Conservation (phyloP, 2,888 invertebrate genomes). For the Drosophila macrospina region DNA sequence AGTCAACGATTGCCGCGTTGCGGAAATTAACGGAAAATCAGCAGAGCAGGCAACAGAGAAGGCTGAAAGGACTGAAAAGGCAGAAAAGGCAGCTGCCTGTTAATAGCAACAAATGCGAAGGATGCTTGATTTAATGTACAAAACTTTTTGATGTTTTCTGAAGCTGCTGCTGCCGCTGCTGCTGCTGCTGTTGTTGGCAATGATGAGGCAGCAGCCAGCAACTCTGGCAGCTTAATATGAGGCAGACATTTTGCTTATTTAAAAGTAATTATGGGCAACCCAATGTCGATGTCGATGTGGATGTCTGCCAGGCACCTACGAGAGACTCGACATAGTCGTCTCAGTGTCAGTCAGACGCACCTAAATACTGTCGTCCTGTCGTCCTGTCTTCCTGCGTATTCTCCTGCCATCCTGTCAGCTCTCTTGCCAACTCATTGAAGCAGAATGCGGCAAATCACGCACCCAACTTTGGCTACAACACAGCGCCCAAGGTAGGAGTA, state of each 20-base stretch:
- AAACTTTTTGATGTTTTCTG: conserved; percentile 75
- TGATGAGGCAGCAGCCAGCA: conserved; percentile 1
- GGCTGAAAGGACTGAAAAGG: not conserved
- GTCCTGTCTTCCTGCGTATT: not conserved
- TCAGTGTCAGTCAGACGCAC: conserved; percentile 14
- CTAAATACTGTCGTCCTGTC: conserved; percentile 26
- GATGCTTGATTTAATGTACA: conserved; percentile 79
- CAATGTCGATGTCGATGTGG: no score
- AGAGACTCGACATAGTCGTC: conserved; percentile 16
- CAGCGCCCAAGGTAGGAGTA: not conserved
- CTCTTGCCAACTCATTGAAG: conserved; percentile 71
- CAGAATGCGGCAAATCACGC: conserved; percentile 78
- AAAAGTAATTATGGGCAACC: conserved; percentile 75
- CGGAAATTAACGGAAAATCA: conserved; percentile 81
- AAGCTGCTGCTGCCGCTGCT: conserved; percentile 36
- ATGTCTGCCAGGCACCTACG: conserved; percentile 46
- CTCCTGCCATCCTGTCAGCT: conserved; percentile 44
- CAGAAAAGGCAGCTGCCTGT: conserved; percentile 50
- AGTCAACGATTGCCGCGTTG: conserved; percentile 80
- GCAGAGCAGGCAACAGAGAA: conserved; percentile 45
- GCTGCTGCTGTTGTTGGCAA: conserved; percentile 43
- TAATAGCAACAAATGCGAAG: conserved; percentile 75
- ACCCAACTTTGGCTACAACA: conserved; percentile 45
- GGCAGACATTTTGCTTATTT: conserved; percentile 67
- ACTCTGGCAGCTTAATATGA: conserved; percentile 39